Conservation (phyloP, 1,140 invertebrate genomes). For the Vanessa atalanta region DNA sequence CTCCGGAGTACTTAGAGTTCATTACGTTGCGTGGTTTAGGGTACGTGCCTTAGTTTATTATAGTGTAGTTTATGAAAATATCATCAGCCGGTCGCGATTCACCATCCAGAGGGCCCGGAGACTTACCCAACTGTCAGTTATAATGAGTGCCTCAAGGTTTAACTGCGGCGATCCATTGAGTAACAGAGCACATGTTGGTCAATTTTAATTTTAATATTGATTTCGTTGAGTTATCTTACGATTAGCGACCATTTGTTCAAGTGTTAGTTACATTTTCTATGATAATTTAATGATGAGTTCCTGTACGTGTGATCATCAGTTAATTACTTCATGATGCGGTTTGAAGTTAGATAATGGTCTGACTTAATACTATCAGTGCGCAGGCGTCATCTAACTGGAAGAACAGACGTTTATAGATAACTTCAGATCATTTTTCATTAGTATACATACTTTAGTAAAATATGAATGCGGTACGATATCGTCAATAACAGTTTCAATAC, state of each 20-base stretch:
- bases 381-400: neutral
- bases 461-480: no score
- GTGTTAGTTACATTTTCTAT: neutral
- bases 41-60: slow-evolving; percentile 17
- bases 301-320: neutral
- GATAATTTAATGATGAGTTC: neutral
- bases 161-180: neutral
- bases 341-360: neutral
- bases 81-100: neutral
- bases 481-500: no score
- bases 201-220: neutral
- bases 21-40: slow-evolving; percentile 9
- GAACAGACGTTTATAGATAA: neutral
- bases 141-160: neutral
- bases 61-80: slow-evolving; percentile 14
- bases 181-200: neutral
- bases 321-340: neutral
- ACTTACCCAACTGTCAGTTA: slow-evolving; percentile 4
- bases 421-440: neutral
- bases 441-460: neutral
- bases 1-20: neutral
- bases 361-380: no score
- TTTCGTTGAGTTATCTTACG: neutral
- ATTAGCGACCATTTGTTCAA: neutral
- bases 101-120: slow-evolving; percentile 21